A percentile compares a stretch with the other conserved stretches of the same genome.
Conservation (phyloP, 2,113 vertebrate genomes). For the Ifrita kowaldi region DNA sequence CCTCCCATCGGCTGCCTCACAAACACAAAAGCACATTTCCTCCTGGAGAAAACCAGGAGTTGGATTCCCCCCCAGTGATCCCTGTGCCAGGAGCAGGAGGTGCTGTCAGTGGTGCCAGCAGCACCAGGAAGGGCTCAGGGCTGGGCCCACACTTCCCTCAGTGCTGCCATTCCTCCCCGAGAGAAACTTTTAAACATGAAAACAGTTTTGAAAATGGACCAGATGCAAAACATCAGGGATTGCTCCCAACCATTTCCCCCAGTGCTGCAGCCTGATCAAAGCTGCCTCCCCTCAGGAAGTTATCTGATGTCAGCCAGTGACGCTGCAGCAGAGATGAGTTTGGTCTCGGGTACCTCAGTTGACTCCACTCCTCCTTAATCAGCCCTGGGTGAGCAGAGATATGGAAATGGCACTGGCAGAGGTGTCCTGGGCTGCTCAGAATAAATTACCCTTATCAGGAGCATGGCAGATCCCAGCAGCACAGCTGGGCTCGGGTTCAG, state of each 20-base stretch:
- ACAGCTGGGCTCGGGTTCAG: not conserved
- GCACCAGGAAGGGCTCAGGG: not conserved
- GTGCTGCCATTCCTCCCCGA: not conserved
- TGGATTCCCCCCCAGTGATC: not conserved
- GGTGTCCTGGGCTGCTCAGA: not conserved
- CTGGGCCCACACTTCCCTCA: not conserved
- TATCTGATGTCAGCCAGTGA: not conserved
- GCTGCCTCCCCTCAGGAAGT: not conserved
- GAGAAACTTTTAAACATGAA: not conserved
- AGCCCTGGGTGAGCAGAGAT: slow-evolving; percentile 1
- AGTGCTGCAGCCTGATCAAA: slow-evolving; percentile 18
- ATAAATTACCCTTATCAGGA: not conserved
- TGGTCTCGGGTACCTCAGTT: not conserved
- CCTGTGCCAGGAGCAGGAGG: not conserved
- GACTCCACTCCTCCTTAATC: not conserved
- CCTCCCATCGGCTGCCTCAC: not conserved
- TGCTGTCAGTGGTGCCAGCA: not conserved
- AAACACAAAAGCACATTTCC: not conserved
- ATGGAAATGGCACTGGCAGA: slow-evolving; percentile 39
- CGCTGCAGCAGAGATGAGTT: not conserved
- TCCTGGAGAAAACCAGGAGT: not conserved
- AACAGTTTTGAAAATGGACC: not conserved
- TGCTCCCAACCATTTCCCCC: not conserved
- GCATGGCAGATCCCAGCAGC: not conserved
- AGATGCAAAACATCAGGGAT: slow-evolving; percentile 17